Conservation (phyloP, 2,113 vertebrate species). For the Fulmarus glacialis region DNA sequence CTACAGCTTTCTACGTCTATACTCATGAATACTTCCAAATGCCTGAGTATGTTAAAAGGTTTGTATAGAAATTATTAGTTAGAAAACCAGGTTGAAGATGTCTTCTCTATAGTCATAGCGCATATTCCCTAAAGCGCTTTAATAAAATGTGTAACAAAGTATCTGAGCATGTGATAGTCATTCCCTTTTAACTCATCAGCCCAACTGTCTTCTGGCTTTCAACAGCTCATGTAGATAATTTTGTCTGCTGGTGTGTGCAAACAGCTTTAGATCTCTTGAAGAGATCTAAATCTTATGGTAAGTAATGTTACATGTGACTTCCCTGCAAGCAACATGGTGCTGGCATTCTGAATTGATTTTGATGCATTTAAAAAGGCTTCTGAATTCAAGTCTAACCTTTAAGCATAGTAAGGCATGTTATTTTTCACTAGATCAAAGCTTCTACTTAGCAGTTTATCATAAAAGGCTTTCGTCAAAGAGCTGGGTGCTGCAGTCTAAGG, state of each 20-base stretch:
- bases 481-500: not conserved
- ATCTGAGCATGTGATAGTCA: constrained; percentile 48
- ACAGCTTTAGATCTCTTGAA: constrained; percentile 16
- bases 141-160: not conserved
- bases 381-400: constrained; percentile 3
- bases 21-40: not conserved
- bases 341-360: not conserved
- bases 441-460: not conserved
- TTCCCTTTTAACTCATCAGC: constrained; percentile 20
- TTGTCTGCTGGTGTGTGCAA: not conserved
- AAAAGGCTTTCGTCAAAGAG: not conserved
- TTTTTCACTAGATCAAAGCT: constrained; percentile 6
- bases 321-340: not conserved
- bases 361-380: not conserved
- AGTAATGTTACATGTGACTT: constrained; percentile 33
- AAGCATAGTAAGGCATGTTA: not conserved
- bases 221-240: not conserved
- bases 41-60: not conserved
- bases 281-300: constrained; percentile 11
- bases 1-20: not conserved
- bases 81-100: not conserved
- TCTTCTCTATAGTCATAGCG: not conserved
- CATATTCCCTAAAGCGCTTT: not conserved
- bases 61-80: not conserved
- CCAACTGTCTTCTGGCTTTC: constrained; percentile 19